Evolutionary conservation across 2,113 vertebrate species (phyloP), one percentile per base, ranked within the genome.

Genomic region (Chaenogobius annularis): DNA sequence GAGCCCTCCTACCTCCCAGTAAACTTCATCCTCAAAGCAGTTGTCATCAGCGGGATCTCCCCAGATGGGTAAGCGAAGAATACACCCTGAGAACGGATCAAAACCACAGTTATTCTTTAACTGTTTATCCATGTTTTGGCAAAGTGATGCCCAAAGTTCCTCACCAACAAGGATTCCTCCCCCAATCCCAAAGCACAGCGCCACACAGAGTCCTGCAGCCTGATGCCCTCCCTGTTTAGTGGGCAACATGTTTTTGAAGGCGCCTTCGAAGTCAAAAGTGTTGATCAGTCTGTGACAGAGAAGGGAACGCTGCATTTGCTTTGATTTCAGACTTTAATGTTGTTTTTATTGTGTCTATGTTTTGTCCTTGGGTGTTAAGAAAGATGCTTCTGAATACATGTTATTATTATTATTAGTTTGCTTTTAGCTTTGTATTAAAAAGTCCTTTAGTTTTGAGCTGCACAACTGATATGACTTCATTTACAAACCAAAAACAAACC

Each of bases 31-130:
- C 50, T 97, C 94, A 74, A 96, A 99, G 91, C 98, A 99, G 79
- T 94, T 94, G 81, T 98, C 95, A 68, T 96, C 95, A 0, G 94
- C 87, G 0, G 95, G 69, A 68, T 98, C 95, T 1, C 96, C 96
- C 96, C 96, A 98, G 68, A 98, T 74, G 0, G 97, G 96, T 48
- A 98, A 78, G 85, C 94, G 98, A 80, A 99, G 88, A 72, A 99
- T 93, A 72, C 89, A 78, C 17, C 97, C 98, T 99, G 71, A 20
- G 59, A 79, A 13, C 22, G 74, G 13, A 40, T n/a, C 10, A 5
- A 40, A 20, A 20, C 8, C 10, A 3, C 22, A 17, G 15, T 31
- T 61, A 31, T 9, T 61, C 26, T 58, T 14, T 5, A 26, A 13
- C 0, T 26, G 22, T 61, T 35, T 61, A 31, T 17, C 26, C 10